Base-by-base conservation (phyloP, 2,888 invertebrate genomes). In the Blomia tropicalis region DNA sequence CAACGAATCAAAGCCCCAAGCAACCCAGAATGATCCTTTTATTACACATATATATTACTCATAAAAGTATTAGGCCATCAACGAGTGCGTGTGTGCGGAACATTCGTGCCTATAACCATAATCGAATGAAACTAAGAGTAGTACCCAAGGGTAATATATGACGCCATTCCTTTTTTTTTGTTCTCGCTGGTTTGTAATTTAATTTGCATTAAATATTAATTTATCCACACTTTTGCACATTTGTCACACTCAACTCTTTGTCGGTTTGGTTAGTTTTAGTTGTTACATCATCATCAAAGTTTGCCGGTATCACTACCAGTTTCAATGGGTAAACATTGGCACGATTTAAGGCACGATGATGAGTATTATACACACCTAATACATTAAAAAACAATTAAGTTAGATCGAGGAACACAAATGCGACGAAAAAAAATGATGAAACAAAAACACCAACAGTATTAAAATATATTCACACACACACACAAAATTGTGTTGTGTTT, bases 161-260 rank as follows among this genome's bases (percentile, higher is more conserved):
- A 36, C n/a, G 41, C 41, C 41, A 41, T n/a, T n/a, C 14, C 41
- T 41, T 41, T 47, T 47, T 47, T 25, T 27, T 47, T 25, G 23
- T 47, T 7, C n/a, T 7, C 22, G 51, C 51, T 19, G 14, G 27
- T 27, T n/a, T 11, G 51, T 47, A 47, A 47, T 47, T 47, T 47
- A 47, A 47, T 47, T 47, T 47, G 51, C 51, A 47, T 47, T 47
- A 47, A 47, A 47, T 47, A 47, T 47, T 47, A 47, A 47, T 47
- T 47, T 47, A 47, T n/a, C n/a, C 51, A 47, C 41, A n/a, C n/a
- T n/a, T n/a, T n/a, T n/a, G n/a, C n/a, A n/a, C n/a, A n/a, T n/a
- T n/a, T n/a, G n/a, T n/a, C n/a, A n/a, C n/a, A n/a, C n/a, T n/a
- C n/a, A n/a, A n/a, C n/a, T n/a, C n/a, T n/a, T n/a, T n/a, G n/a